These are phyloP conservation scores for Nemapogon koenigi DNA, from an alignment of 2,888 invertebrate genomes.

Conservation along the genomic window DNA sequence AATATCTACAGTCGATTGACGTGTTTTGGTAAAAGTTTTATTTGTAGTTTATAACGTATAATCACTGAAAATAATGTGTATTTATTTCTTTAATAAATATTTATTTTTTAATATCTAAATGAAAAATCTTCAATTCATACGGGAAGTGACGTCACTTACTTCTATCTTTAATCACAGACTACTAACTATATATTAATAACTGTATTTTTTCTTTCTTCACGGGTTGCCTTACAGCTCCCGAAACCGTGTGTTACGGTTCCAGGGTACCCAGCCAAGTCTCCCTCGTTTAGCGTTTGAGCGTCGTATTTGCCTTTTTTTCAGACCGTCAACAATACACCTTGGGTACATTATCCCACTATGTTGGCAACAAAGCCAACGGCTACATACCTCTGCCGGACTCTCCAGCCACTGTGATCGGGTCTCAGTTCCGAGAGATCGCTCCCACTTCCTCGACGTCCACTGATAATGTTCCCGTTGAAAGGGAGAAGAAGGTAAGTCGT, in stretches of 20 bases:
- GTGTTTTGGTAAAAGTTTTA: no score
- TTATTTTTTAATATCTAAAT: no score
- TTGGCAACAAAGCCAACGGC: constrained; percentile 84
- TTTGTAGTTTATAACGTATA: no score
- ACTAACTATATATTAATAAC: no score
- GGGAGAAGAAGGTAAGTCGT: constrained; percentile 17
- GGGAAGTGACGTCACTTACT: no score
- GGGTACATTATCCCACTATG: constrained; percentile 94
- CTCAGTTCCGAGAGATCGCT: constrained; percentile 72
- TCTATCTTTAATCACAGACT: no score
- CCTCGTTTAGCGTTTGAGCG: constrained; percentile 8
- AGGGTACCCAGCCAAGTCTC: neutral
- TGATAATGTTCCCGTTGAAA: constrained; percentile 15
- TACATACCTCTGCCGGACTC: constrained; percentile 89
- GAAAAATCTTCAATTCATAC: no score
- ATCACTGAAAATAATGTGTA: no score
- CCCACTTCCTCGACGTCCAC: constrained; percentile 26
- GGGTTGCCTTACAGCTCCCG: no score
- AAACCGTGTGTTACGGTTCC: no score
- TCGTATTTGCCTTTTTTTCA: constrained; percentile 24
- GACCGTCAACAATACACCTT: constrained; percentile 89
- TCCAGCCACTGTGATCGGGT: constrained; percentile 78
- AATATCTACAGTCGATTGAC: no score
- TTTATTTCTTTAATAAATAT: no score
- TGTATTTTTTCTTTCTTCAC: neutral